These are phyloP conservation scores for Hucho hucho DNA, from an alignment of 2,113 vertebrate species.

Conservation along the genomic window DNA sequence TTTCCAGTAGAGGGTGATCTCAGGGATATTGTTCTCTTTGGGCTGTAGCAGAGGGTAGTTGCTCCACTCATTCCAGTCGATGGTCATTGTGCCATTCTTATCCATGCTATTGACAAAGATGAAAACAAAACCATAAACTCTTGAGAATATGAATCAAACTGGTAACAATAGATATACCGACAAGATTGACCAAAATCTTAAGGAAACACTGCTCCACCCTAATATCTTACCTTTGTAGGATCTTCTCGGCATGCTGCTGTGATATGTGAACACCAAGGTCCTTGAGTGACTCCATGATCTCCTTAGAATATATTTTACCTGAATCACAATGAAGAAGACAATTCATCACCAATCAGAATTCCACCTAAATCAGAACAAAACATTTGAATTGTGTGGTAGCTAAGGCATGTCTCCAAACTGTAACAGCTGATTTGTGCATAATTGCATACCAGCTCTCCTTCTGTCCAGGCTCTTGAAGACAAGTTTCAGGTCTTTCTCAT, in stretches of 20 bases:
- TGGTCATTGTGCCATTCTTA: conserved; percentile 92
- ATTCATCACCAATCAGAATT: background rate
- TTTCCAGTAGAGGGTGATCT: conserved; percentile 99
- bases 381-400: background rate
- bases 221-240: conserved; percentile 83
- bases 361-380: background rate
- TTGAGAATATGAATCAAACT: background rate
- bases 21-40: conserved; percentile 88
- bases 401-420: background rate
- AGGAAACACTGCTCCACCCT: background rate
- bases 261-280: conserved; percentile 94
- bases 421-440: background rate
- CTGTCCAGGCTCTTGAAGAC: conserved; percentile 90
- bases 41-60: conserved; percentile 85
- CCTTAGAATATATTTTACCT: conserved; percentile 85
- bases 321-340: conserved; percentile 9
- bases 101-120: conserved; percentile 83
- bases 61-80: conserved; percentile 92
- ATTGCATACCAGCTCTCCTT: conserved; percentile 84
- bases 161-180: background rate
- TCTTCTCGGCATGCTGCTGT: conserved; percentile 86
- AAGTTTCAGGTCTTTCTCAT: conserved; percentile 92
- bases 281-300: conserved; percentile 89
- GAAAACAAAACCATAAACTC: background rate
- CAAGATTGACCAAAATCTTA: background rate